Conservation (phyloP, 2,888 invertebrate genomes). For the Cancer borealis region DNA sequence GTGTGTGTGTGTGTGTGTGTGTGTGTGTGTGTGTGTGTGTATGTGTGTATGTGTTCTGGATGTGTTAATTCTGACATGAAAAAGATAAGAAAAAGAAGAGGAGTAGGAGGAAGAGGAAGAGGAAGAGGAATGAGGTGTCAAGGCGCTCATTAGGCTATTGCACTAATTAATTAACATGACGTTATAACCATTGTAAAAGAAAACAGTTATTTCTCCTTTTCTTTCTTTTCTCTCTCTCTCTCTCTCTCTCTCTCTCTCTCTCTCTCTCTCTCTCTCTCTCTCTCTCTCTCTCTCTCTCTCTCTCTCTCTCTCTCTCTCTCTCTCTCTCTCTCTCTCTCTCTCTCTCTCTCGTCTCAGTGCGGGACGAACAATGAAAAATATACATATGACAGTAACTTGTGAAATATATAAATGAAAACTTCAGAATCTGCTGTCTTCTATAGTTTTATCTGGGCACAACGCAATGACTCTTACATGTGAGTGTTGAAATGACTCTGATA, state of each 20-base stretch:
- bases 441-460: background rate
- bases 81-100: background rate
- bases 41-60: background rate
- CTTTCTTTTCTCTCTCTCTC: conserved; percentile 33
- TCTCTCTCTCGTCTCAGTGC: background rate
- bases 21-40: conserved; percentile 26
- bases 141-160: background rate
- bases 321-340: background rate
- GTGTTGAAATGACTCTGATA: background rate
- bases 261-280: conserved; percentile 29
- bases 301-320: background rate
- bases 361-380: background rate
- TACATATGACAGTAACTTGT: background rate
- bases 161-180: background rate
- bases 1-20: conserved; percentile 8
- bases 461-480: background rate
- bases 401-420: background rate
- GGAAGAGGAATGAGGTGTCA: background rate
- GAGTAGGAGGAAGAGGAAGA: background rate
- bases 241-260: conserved; percentile 28
- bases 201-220: background rate
- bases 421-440: background rate
- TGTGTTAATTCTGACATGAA: no score
- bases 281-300: no score
- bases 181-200: background rate